Evolutionary conservation across 2,113 vertebrate genomes (phyloP).

Genomic region (Petaurus breviceps): DNA sequence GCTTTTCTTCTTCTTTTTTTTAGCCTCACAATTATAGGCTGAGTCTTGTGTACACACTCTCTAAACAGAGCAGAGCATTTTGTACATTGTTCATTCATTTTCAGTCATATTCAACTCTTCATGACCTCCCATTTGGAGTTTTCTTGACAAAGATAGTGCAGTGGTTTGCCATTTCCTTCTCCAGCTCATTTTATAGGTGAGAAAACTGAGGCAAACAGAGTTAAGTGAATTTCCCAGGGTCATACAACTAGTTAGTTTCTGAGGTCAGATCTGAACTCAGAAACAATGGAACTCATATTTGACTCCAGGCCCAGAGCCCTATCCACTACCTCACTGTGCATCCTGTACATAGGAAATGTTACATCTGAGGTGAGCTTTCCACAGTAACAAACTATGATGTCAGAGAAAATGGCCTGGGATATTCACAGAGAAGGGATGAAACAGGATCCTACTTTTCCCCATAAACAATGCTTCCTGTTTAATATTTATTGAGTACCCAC

Average conservation of each 20-base stretch:
- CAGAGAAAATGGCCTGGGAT: neutral
- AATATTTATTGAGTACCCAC: conserved; percentile 32
- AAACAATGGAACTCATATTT: no score
- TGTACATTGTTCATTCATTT: neutral
- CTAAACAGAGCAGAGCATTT: neutral
- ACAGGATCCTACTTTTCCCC: neutral
- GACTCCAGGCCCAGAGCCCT: no score
- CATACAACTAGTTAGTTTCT: no score
- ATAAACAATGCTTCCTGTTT: conserved; percentile 21
- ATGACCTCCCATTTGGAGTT: neutral
- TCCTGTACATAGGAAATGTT: neutral
- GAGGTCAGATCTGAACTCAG: no score
- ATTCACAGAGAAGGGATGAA: neutral
- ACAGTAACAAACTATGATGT: neutral
- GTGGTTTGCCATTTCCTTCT: no score
- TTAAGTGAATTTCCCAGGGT: no score
- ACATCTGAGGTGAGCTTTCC: neutral
- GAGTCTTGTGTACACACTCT: neutral
- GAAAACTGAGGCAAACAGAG: no score
- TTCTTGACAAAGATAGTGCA: neutral
- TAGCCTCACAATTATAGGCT: neutral
- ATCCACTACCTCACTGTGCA: neutral
- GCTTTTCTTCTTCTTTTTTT: conserved; percentile 51
- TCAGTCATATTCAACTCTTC: neutral
- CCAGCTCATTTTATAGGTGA: no score